A percentile compares a stretch with the other conserved stretches of the same genome.
Evolutionary conservation across 2,888 invertebrate genomes (phyloP).

Genomic region (Ctena decussata): DNA sequence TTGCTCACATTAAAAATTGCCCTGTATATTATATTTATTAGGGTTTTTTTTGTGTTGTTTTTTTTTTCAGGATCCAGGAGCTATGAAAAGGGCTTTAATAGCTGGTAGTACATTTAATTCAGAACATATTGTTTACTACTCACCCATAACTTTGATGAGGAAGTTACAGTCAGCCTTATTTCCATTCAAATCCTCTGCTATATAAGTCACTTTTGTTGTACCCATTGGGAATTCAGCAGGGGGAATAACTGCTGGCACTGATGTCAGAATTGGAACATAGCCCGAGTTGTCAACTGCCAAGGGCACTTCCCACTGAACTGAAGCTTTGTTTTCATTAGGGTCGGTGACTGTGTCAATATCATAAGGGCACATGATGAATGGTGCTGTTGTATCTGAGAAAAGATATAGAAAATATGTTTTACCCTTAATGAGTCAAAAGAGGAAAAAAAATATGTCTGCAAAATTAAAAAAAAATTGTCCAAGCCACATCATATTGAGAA

Average conservation of each 20-base stretch:
- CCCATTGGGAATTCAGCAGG: conserved; percentile 90
- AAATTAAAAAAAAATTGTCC: too few relatives aligned
- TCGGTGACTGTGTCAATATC: conserved; percentile 88
- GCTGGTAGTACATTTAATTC: too few relatives aligned
- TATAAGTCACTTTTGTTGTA: conserved; percentile 89
- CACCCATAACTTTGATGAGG: conserved; percentile 88
- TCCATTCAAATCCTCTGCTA: conserved; percentile 89
- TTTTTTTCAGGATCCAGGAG: too few relatives aligned
- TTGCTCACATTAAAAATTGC: too few relatives aligned
- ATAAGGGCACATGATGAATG: conserved; percentile 89
- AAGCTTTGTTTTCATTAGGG: conserved; percentile 88
- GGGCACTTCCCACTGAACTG: conserved; percentile 88
- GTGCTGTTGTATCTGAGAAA: conserved; percentile 89
- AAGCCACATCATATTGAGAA: too few relatives aligned
- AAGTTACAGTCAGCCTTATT: conserved; percentile 90
- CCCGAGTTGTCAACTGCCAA: conserved; percentile 89
- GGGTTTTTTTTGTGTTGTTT: too few relatives aligned
- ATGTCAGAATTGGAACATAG: conserved; percentile 88
- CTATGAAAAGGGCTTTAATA: too few relatives aligned
- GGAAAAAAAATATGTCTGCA: too few relatives aligned
- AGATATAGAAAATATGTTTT: too few relatives aligned
- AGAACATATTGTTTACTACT: too few relatives aligned
- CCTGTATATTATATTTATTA: too few relatives aligned
- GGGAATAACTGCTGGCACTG: conserved; percentile 89
- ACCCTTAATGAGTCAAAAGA: too few relatives aligned